A percentile compares a stretch with the other conserved stretches of the same genome.
Conservation (phyloP, 2,113 vertebrate species). For the Tamias sibiricus region DNA sequence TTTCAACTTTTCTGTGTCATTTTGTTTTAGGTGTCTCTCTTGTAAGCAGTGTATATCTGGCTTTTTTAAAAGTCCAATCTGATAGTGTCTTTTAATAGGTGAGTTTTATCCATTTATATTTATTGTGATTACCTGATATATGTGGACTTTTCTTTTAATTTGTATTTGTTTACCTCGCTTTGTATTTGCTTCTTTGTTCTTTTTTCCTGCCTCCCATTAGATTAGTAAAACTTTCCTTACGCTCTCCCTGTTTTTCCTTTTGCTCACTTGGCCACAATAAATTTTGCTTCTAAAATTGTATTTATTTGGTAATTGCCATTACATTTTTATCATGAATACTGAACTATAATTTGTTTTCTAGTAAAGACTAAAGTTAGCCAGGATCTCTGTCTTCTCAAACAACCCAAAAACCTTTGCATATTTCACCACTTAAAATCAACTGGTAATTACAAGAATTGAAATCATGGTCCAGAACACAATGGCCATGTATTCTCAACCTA, state of each 20-base stretch:
- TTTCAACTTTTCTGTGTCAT: conserved; percentile 58
- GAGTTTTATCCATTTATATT: conserved; percentile 72
- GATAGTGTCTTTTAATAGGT: conserved; percentile 62
- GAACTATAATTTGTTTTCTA: not conserved
- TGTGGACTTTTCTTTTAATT: conserved; percentile 45
- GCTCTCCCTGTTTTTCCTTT: not conserved
- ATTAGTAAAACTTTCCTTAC: not conserved
- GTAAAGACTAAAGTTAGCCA: conserved; percentile 23
- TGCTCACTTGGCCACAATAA: not conserved
- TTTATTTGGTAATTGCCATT: conserved; percentile 1
- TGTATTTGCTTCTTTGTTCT: conserved; percentile 42
- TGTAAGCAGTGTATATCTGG: conserved; percentile 52
- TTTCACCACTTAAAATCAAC: not conserved
- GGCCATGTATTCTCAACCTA: not conserved
- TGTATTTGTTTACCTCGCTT: conserved; percentile 42
- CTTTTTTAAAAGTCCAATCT: conserved; percentile 57
- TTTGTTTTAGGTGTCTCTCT: conserved; percentile 59
- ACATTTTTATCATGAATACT: not conserved
- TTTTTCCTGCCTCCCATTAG: not conserved
- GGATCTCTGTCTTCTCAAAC: conserved; percentile 34
- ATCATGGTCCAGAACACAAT: not conserved
- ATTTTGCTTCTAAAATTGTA: conserved; percentile 52
- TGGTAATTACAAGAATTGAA: conserved; percentile 39
- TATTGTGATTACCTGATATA: conserved; percentile 52
- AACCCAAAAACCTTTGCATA: conserved; percentile 35